Percentiles rank a stretch among this genome's conserved stretches.
These are phyloP conservation scores for Suncus etruscus DNA, from an alignment of 2,113 vertebrate genomes.

Conservation along the genomic window DNA sequence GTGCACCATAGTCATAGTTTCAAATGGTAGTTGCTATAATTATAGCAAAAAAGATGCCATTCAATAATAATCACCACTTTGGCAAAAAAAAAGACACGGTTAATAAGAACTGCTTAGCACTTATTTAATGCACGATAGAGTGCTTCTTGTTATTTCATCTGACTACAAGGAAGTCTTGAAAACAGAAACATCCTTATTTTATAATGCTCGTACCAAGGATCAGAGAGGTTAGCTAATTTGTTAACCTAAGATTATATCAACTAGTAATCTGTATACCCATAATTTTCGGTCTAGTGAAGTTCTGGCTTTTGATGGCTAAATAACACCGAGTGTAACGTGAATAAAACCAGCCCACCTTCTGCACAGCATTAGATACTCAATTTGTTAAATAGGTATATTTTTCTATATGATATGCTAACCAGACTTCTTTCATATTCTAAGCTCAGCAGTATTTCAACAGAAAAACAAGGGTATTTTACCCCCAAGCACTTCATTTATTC, in stretches of 20 bases:
- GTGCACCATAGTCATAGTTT: too few species aligned
- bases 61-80: background rate
- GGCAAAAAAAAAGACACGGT: background rate
- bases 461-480: background rate
- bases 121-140: background rate
- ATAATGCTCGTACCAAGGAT: slow-evolving; percentile 29
- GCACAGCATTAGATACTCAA: background rate
- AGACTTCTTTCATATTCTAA: background rate
- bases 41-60: slow-evolving; percentile 1
- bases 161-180: slow-evolving; percentile 31
- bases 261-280: background rate
- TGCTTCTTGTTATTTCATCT: slow-evolving; percentile 31
- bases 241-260: slow-evolving; percentile 12
- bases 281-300: slow-evolving; percentile 18
- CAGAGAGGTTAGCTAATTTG: background rate
- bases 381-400: background rate
- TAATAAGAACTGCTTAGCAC: background rate
- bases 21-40: slow-evolving; percentile 10
- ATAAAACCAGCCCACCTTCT: background rate
- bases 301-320: slow-evolving; percentile 29
- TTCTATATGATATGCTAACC: background rate
- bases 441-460: background rate
- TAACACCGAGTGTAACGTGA: background rate
- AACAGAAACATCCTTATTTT: slow-evolving; percentile 25
- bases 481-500: slow-evolving; percentile 11